phyloP scores from a whole-genome alignment of 2,888 invertebrate genomes.

The Thumatha senex region DNA sequence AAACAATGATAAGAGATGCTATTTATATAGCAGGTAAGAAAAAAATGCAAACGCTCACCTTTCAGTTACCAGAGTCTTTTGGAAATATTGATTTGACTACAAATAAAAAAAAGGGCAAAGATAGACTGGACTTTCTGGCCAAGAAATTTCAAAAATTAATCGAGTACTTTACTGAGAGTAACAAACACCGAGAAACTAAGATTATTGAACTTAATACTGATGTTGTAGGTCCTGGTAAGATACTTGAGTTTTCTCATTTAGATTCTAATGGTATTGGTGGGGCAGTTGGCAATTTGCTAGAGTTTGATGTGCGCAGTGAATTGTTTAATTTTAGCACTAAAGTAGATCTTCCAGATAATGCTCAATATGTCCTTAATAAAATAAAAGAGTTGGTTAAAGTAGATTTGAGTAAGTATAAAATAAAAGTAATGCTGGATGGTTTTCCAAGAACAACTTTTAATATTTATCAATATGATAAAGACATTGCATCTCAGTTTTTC shows the following conservation, averaged over 20 bases:
- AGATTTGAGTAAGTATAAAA: slow-evolving; percentile 27
- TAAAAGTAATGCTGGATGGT: slow-evolving; percentile 36
- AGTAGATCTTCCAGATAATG: slow-evolving; percentile 27
- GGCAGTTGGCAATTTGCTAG: slow-evolving; percentile 44
- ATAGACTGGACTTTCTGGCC: slow-evolving; percentile 22
- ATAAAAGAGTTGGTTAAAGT: slow-evolving; percentile 19
- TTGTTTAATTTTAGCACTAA: slow-evolving; percentile 35
- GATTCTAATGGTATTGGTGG: slow-evolving; percentile 42
- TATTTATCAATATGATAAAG: slow-evolving; percentile 37
- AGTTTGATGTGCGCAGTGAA: slow-evolving; percentile 29
- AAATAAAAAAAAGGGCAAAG: slow-evolving; percentile 14
- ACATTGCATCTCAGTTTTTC: slow-evolving; percentile 41
- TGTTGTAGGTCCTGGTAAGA: slow-evolving; percentile 33
- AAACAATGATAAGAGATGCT: slow-evolving; percentile 31
- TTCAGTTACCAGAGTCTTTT: slow-evolving; percentile 39
- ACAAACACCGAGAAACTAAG: slow-evolving; percentile 9
- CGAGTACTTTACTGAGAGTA: slow-evolving; percentile 8
- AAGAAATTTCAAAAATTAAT: slow-evolving; percentile 23
- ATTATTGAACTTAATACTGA: slow-evolving; percentile 31
- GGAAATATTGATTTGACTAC: slow-evolving; percentile 42
- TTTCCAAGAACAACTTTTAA: slow-evolving; percentile 45
- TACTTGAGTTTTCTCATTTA: slow-evolving; percentile 33
- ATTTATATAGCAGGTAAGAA: slow-evolving; percentile 23
- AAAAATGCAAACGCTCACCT: slow-evolving; percentile 27
- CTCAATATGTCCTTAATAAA: slow-evolving; percentile 30